Evolutionary conservation across 2,113 vertebrate genomes (phyloP).

Genomic region (Sorex araneus): DNA sequence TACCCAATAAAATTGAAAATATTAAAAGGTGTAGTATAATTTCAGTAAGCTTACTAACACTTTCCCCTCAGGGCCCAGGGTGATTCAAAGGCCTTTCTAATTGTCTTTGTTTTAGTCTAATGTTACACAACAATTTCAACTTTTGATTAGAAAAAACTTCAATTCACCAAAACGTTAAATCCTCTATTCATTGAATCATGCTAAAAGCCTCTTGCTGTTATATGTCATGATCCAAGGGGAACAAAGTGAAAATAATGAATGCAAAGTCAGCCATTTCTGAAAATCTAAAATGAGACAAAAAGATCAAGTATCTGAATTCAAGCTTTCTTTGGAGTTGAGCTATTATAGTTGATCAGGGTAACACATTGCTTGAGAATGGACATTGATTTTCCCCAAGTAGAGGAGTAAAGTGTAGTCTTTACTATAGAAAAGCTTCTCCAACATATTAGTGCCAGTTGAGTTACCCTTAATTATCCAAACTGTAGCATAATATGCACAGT

Average conservation of each 20-base stretch:
- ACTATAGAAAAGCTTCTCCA: not conserved
- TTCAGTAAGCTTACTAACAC: not conserved
- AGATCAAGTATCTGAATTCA: slow-evolving; percentile 20
- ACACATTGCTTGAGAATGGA: not conserved
- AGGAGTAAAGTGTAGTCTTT: not conserved
- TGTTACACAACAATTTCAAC: not conserved
- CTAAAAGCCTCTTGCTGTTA: slow-evolving; percentile 50
- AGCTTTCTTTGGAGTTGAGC: slow-evolving; percentile 31
- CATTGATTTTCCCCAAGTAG: slow-evolving; percentile 46
- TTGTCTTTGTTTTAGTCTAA: not conserved
- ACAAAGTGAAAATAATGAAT: slow-evolving; percentile 37
- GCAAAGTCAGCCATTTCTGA: slow-evolving; percentile 32
- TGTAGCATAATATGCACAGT: not conserved
- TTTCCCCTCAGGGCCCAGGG: not conserved
- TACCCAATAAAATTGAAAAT: slow-evolving; percentile 1
- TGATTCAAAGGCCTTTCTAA: not conserved
- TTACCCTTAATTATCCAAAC: not conserved
- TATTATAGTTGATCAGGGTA: not conserved
- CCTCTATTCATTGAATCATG: slow-evolving; percentile 52
- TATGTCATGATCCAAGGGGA: not conserved
- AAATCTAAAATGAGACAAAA: slow-evolving; percentile 45
- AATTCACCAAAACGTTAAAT: slow-evolving; percentile 55
- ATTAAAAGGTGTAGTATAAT: not conserved
- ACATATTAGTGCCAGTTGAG: not conserved
- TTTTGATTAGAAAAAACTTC: slow-evolving; percentile 49